Base-by-base conservation (phyloP, 2,113 vertebrate species). In the Hoplias malabaricus region DNA sequence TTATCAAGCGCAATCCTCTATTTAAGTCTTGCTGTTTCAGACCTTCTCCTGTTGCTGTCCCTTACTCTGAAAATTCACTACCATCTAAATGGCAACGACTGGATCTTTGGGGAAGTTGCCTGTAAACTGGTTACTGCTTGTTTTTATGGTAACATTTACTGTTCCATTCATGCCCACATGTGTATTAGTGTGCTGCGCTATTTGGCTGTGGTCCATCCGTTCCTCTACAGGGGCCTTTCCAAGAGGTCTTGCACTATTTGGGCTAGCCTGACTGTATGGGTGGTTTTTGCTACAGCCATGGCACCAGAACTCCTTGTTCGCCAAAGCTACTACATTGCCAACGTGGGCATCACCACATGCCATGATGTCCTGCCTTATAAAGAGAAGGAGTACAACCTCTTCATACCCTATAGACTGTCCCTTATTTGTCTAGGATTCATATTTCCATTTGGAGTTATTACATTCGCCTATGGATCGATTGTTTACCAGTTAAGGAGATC, bases 101-200 rank as follows among this genome's bases (percentile, higher is more conserved):
- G 96, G 96, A 70, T 94, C 21, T 98, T 98, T 57, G 96, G 96
- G 29, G 95, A 97, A 84, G 62, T 80, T 4, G 88, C 93, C 86
- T 98, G 96, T 33, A 90, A 91, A 11, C 36, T 90, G 1, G 83
- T 90, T 70, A 98, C 93, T 0, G 93, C 85, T 0, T 87, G 94
- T 75, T 98, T 98, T 83, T 98, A 96, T 0, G 94, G 96, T 5
- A 97, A 99, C 74, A 92, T 96, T 89, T 98, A 96, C 84, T 94
- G 95, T 43, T 96, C 95, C 10, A 94, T 96, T 50, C 89, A 96
- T 73, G 91, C 95, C 36, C 93, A 96, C 0, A 90, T 85, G 0
- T 95, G 95, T 79, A 94, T 96, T 86, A 94, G 95, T 1, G 12
- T 98, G 57, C 94, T 91, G 81, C 94, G 95, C 63, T 97, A 97